Evolutionary conservation across 1,140 invertebrate genomes (phyloP), one percentile per base, ranked within the genome.

Genomic region (Aethina tumida): DNA sequence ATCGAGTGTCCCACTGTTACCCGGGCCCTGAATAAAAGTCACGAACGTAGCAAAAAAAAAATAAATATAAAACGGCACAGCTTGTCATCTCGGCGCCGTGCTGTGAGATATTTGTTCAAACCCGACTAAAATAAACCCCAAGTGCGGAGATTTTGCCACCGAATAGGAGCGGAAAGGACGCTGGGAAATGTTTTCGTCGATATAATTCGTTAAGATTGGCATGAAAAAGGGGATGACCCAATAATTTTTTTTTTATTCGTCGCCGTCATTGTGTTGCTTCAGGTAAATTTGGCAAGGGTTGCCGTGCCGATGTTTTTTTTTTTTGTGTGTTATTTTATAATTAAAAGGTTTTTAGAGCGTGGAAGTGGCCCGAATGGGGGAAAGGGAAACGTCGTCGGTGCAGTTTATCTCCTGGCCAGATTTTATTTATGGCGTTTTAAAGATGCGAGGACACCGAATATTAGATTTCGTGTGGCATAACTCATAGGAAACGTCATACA

Each of bases 101-200:
- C 37, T 39, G 37, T 39, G 37, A 39, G 16, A 39, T 39, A 39
- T 39, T 39, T 39, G 37, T 39, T 39, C 37, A 32, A 39, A 39
- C 28, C 37, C 37, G 24, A 27, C 37, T 35, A n/a, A 35, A 19
- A 22, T 24, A 17, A 29, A 37, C 37, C 37, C 37, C 37, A 29
- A 31, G 30, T 18, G 16, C 32, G 13, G 27, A n/a, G 27, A 35
- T 24, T 15, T 12, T 15, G 15, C 27, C 27, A 13, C 27, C 15
- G 15, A 28, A 14, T 5, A 15, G 37, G 37, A 39, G 28, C 37
- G 30, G 18, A 14, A 39, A 29, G 37, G 37, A 39, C 13, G 33
- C 37, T 31, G 19, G 26, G 28, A 39, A 39, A 39, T 24, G 24
- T 26, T 26, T 26, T n/a, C 24, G 14, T 13, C 24, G 5, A 26